A percentile compares a stretch with the other conserved stretches of the same genome.
These are phyloP conservation scores for Sminthurinus aureus DNA, from an alignment of 2,888 invertebrate genomes.

Conservation along the genomic window DNA sequence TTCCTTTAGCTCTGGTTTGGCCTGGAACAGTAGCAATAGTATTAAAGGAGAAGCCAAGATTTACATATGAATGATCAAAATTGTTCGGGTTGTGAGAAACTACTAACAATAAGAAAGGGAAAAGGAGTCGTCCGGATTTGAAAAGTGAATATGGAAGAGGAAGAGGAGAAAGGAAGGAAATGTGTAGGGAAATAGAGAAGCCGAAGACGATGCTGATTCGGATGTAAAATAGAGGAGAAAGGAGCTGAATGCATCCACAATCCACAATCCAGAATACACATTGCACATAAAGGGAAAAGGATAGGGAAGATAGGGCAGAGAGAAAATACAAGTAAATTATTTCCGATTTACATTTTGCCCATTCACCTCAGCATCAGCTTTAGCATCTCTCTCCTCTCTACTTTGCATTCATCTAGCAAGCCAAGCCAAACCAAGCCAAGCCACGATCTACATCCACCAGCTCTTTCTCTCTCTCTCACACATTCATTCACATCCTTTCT, in stretches of 20 bases:
- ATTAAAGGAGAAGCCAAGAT: conserved; percentile 32
- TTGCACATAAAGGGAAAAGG: neutral
- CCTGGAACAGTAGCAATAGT: neutral
- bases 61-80: conserved; percentile 46
- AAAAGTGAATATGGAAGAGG: neutral
- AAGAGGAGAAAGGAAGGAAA: neutral
- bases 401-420: conserved; percentile 39
- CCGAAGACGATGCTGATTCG: no score
- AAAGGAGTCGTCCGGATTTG: neutral
- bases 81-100: conserved; percentile 14
- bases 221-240: no score
- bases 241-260: neutral
- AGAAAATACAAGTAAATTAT: conserved; percentile 47
- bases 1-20: no score
- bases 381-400: conserved; percentile 14
- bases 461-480: conserved; percentile 11
- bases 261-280: neutral
- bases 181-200: no score
- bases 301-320: conserved; percentile 30
- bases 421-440: no score
- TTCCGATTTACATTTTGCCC: conserved; percentile 47
- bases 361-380: conserved; percentile 40
- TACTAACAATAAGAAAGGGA: neutral
- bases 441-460: conserved; percentile 1
- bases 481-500: neutral